phyloP scores from a whole-genome alignment of 53 echinoderm and acorn worm species.

The Echinometra lucunter region DNA sequence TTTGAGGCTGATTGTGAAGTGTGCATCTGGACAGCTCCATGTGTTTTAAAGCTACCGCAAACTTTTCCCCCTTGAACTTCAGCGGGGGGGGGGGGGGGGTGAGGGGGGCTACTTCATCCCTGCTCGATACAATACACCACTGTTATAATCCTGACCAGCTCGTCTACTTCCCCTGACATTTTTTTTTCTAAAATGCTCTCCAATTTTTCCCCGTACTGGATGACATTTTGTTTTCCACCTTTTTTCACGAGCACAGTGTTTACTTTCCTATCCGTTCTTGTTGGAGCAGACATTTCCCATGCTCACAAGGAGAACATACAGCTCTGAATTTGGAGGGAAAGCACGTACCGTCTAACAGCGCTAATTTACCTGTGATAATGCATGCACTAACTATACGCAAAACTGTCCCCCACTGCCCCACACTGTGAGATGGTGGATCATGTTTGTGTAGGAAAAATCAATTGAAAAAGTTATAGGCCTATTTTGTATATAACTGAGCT shows the following conservation, averaged over 20 bases:
- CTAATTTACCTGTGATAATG: constrained; percentile 23
- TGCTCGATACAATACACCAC: background rate
- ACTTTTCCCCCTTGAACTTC: background rate
- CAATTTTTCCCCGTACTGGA: background rate
- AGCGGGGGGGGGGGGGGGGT: background rate
- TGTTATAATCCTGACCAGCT: background rate
- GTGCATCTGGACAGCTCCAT: background rate
- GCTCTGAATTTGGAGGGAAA: background rate
- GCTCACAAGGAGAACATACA: background rate
- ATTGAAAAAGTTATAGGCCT: background rate
- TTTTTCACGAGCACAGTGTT: constrained; percentile 3
- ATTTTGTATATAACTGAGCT: too few relatives aligned
- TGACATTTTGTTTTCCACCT: background rate
- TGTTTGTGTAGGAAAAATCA: background rate
- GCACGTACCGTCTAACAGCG: constrained; percentile 26
- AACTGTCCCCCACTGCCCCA: background rate
- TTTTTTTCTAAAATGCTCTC: background rate
- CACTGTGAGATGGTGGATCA: background rate
- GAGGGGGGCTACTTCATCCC: background rate
- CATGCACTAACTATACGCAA: constrained; percentile 2
- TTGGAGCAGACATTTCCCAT: constrained; percentile 30
- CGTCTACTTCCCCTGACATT: background rate
- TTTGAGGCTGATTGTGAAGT: background rate
- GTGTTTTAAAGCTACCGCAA: background rate
- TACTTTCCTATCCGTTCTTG: constrained; percentile 32